Conservation (phyloP, 2,113 vertebrate genomes). For the Pseudois nayaur region DNA sequence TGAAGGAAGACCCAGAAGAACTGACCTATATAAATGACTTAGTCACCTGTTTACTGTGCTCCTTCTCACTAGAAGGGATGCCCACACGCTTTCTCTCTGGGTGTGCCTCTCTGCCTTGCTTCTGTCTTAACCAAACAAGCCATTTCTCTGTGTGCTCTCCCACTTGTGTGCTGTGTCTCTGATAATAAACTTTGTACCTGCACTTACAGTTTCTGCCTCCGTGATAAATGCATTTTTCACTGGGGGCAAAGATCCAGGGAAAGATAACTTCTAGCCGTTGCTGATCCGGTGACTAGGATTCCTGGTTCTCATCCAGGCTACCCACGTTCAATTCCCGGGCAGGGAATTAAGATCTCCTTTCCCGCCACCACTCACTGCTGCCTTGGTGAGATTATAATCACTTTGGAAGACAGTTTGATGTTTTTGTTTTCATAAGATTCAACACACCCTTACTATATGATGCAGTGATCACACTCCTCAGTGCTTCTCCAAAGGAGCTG, state of each 20-base stretch:
- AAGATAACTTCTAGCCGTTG: neutral
- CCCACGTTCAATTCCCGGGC: neutral
- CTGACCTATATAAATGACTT: neutral
- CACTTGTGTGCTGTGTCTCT: neutral
- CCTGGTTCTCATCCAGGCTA: neutral
- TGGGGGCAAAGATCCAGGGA: neutral
- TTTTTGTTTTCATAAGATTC: neutral
- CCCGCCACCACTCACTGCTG: neutral
- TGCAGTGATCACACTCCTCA: neutral
- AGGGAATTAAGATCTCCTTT: neutral
- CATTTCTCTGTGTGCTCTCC: neutral
- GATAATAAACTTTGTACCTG: too few species aligned
- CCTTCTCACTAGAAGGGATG: neutral
- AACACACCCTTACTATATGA: neutral
- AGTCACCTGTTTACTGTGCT: accelerated
- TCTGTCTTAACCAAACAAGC: neutral
- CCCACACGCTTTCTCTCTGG: neutral
- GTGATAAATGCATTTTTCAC: too few species aligned
- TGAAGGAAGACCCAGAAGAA: neutral
- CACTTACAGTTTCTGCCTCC: too few species aligned
- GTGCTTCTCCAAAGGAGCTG: neutral
- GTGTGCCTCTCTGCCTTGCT: neutral
- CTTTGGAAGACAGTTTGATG: neutral
- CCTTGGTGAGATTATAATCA: neutral
- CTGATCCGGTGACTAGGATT: neutral